These are phyloP conservation scores for Drosophila parabipectinata DNA, from an alignment of 1,140 invertebrate genomes.

Conservation along the genomic window DNA sequence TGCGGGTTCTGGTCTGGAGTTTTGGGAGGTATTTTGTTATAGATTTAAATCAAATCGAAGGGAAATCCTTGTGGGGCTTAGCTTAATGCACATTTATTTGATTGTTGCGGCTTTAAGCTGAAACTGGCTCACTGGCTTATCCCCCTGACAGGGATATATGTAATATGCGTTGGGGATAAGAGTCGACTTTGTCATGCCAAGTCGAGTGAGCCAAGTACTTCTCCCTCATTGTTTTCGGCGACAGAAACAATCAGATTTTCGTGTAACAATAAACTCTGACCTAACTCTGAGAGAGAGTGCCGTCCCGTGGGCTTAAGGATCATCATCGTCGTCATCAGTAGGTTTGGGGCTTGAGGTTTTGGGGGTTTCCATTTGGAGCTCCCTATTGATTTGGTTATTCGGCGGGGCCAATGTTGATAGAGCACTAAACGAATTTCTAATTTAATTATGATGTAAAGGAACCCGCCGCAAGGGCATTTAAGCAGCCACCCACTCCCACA, in stretches of 20 bases:
- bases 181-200: conserved; percentile 27
- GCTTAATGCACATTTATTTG: background rate
- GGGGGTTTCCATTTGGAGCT: background rate
- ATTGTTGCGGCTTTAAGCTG: background rate
- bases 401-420: conserved; percentile 34
- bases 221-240: background rate
- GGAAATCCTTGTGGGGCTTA: background rate
- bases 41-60: background rate
- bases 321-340: background rate
- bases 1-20: conserved; percentile 3
- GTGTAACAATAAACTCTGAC: conserved; percentile 27
- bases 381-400: conserved; percentile 30
- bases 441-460: conserved; percentile 44
- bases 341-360: background rate
- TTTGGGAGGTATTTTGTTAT: background rate
- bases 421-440: conserved; percentile 48
- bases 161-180: conserved; percentile 9
- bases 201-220: background rate
- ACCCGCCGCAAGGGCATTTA: conserved; percentile 54
- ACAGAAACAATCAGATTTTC: conserved; percentile 31
- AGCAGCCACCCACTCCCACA: conserved; percentile 5
- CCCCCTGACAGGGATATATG: conserved; percentile 4
- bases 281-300: too few relatives aligned
- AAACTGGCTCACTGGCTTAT: conserved; percentile 15
- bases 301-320: background rate